Conservation (phyloP, 2,888 invertebrate species). For the Tenthredo amoena region DNA sequence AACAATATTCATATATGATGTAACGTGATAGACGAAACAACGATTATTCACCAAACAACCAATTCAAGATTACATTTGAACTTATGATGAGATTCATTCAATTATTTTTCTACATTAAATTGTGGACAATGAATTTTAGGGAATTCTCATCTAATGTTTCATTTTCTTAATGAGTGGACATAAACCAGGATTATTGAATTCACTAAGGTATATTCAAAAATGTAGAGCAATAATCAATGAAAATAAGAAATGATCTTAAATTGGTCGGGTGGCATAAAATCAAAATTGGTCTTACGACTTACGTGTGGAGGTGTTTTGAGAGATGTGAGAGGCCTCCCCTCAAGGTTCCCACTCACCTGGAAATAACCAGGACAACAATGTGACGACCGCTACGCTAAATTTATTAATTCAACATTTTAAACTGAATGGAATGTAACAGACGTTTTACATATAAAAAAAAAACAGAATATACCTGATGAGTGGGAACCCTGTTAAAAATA, state of each 20-base stretch:
- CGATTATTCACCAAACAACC: neutral
- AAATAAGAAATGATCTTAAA: neutral
- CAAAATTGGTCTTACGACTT: conserved; percentile 70
- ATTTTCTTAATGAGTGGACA: neutral
- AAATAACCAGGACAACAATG: conserved; percentile 75
- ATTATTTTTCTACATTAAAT: neutral
- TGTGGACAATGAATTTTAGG: neutral
- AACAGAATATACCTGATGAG: conserved; percentile 64
- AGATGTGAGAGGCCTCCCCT: conserved; percentile 74
- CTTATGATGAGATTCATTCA: neutral
- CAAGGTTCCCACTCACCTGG: conserved; percentile 77
- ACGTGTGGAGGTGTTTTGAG: conserved; percentile 74
- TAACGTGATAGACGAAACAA: neutral
- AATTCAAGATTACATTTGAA: neutral
- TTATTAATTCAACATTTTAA: conserved; percentile 56
- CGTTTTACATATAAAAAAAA: conserved; percentile 7
- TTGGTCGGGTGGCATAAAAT: conserved; percentile 25
- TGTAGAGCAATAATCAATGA: neutral
- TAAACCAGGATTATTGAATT: neutral
- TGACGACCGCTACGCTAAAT: conserved; percentile 63
- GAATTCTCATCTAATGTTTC: neutral
- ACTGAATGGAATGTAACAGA: conserved; percentile 9
- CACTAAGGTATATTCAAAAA: neutral
- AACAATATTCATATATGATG: neutral
- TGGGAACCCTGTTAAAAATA: conserved; percentile 72